These are phyloP conservation scores for Drosophila truncata DNA, from an alignment of 1,140 invertebrate species.

Conservation along the genomic window DNA sequence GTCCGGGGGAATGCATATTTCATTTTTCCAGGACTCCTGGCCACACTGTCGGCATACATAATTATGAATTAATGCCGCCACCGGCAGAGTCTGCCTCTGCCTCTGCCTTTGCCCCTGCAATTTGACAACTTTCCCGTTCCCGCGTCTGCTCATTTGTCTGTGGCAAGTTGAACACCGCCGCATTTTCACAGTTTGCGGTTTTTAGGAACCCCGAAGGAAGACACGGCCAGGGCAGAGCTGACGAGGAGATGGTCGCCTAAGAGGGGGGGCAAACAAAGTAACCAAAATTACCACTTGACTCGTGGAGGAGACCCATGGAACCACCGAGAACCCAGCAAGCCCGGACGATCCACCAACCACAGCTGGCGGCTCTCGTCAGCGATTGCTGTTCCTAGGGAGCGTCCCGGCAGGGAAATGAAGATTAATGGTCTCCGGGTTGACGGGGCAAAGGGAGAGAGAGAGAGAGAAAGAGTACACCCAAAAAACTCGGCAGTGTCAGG, in stretches of 20 bases:
- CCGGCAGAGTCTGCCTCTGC: slow-evolving; percentile 34
- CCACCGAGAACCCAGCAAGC: slow-evolving; percentile 20
- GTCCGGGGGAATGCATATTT: slow-evolving; percentile 67
- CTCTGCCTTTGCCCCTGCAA: slow-evolving; percentile 32
- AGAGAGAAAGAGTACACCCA: slow-evolving; percentile 46
- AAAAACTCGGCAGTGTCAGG: slow-evolving; percentile 56
- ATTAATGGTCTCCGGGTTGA: slow-evolving; percentile 75
- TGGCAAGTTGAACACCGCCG: slow-evolving; percentile 72
- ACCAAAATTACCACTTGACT: slow-evolving; percentile 83
- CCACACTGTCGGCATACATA: slow-evolving; percentile 83
- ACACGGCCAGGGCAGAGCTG: background rate
- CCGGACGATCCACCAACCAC: slow-evolving; percentile 52
- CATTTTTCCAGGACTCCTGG: slow-evolving; percentile 55
- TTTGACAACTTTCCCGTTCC: slow-evolving; percentile 61
- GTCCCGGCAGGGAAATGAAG: slow-evolving; percentile 66
- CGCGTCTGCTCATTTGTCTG: slow-evolving; percentile 77
- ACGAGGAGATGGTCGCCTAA: slow-evolving; percentile 18
- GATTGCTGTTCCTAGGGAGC: slow-evolving; percentile 25
- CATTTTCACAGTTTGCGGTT: slow-evolving; percentile 74
- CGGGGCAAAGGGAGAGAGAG: background rate
- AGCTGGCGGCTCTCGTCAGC: slow-evolving; percentile 54
- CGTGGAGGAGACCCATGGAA: slow-evolving; percentile 56
- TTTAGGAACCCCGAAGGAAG: background rate
- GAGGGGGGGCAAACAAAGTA: slow-evolving; percentile 74
- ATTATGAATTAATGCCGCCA: slow-evolving; percentile 82